Conservation (phyloP, 2,113 vertebrate genomes). For the Thalassarche chlororhynchos region DNA sequence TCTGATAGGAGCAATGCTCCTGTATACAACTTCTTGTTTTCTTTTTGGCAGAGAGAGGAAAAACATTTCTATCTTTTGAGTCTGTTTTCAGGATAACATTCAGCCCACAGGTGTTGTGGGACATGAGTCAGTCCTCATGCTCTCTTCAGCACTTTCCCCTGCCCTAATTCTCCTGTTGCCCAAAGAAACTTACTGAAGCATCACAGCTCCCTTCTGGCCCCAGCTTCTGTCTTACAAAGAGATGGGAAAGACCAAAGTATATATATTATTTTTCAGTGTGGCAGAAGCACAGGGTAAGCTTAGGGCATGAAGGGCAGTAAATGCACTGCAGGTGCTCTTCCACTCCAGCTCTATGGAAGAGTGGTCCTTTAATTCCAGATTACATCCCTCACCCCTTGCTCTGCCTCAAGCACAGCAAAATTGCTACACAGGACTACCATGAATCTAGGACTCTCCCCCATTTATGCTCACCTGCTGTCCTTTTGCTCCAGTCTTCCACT, state of each 20-base stretch:
- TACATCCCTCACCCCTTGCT: background rate
- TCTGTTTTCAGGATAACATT: background rate
- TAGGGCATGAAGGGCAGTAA: background rate
- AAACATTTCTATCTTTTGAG: background rate
- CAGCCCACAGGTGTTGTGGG: background rate
- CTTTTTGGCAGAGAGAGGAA: background rate
- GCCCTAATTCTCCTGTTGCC: background rate
- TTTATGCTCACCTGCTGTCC: background rate
- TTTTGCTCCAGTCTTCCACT: background rate
- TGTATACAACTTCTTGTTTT: background rate
- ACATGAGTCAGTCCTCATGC: background rate
- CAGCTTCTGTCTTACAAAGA: background rate
- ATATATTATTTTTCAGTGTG: fast-evolving
- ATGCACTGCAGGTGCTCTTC: background rate
- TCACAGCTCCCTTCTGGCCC: background rate
- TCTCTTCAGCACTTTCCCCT: background rate
- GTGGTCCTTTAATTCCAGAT: background rate
- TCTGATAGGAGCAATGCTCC: background rate
- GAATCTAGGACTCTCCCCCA: background rate
- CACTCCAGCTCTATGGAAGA: background rate
- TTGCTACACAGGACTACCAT: background rate
- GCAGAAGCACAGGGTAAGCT: background rate
- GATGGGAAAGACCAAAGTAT: background rate
- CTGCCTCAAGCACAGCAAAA: background rate
- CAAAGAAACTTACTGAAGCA: background rate